These are phyloP conservation scores for Hermaeophaga mercurialis DNA, from an alignment of 2,888 invertebrate species.

Conservation along the genomic window DNA sequence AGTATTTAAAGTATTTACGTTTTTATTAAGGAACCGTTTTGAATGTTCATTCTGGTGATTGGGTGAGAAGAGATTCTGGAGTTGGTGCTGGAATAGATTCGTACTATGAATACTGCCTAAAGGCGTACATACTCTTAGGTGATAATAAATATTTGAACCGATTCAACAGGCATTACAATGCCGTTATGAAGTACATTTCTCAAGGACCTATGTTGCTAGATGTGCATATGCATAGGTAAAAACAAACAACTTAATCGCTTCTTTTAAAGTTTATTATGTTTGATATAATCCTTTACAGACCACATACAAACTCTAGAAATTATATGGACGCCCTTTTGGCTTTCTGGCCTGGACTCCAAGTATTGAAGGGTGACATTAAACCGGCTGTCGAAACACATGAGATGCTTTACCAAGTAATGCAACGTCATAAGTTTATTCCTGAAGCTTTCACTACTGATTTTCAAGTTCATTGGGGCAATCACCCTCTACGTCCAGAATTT, in stretches of 20 bases:
- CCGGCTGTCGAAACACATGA: constrained; percentile 99
- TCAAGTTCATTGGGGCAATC: constrained; percentile 97
- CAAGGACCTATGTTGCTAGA: constrained; percentile 92
- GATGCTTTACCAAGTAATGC: constrained; percentile 98
- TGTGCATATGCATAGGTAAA: constrained; percentile 78
- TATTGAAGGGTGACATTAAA: constrained; percentile 82
- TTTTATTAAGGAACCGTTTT: constrained; percentile 66
- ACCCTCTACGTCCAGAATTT: constrained; percentile 96
- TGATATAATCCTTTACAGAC: too few species aligned
- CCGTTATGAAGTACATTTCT: constrained; percentile 96
- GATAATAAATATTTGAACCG: constrained; percentile 93
- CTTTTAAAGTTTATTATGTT: too few species aligned
- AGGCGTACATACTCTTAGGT: constrained; percentile 93
- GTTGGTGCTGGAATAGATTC: constrained; percentile 99
- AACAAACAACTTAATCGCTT: too few species aligned
- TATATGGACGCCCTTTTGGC: constrained; percentile 98
- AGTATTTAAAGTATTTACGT: too few species aligned
- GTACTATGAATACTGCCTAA: constrained; percentile 97
- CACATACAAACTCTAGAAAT: constrained; percentile 90
- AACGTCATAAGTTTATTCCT: constrained; percentile 96
- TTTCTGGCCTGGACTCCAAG: constrained; percentile 97
- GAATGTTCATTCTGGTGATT: constrained; percentile 97
- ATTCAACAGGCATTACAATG: constrained; percentile 94
- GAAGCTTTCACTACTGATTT: constrained; percentile 99
- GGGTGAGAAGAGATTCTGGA: constrained; percentile 95